These are phyloP conservation scores for Lycopodina hypogea DNA, from an alignment of 37 sponge, comb jelly and placozoan species.

Conservation along the genomic window DNA sequence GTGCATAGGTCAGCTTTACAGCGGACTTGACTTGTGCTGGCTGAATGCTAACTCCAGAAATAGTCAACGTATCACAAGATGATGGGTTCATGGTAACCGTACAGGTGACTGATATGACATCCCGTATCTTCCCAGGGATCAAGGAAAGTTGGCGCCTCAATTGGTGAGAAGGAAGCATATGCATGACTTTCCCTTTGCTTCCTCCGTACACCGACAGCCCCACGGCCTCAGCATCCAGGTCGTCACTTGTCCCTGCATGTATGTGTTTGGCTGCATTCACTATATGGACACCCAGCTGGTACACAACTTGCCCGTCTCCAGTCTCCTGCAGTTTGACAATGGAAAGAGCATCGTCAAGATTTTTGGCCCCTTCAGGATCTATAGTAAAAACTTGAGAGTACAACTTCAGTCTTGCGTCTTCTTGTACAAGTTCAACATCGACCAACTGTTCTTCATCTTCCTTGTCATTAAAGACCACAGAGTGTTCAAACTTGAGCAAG, in stretches of 20 bases:
- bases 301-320: not conserved
- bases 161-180: slow-evolving; percentile 34
- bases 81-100: slow-evolving; percentile 8
- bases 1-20: slow-evolving; percentile 40
- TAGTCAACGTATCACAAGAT: not conserved
- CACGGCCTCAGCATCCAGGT: slow-evolving; percentile 12
- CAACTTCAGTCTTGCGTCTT: not conserved
- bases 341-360: slow-evolving; percentile 74
- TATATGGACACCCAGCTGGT: slow-evolving; percentile 64
- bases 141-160: slow-evolving; percentile 24
- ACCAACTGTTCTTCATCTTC: not conserved
- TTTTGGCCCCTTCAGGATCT: slow-evolving; percentile 58
- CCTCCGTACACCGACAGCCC: slow-evolving; percentile 44
- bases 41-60: slow-evolving; percentile 1
- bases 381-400: slow-evolving; percentile 64
- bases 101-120: slow-evolving; percentile 28
- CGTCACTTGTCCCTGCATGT: not conserved
- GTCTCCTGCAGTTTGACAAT: not conserved
- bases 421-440: not conserved
- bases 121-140: not conserved
- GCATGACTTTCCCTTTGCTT: not conserved
- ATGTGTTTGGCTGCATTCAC: slow-evolving; percentile 43
- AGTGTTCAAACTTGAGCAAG: slow-evolving; percentile 8
- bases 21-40: slow-evolving; percentile 33
- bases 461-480: slow-evolving; percentile 2